Conservation (phyloP, 2,888 invertebrate species). For the Heteromyza rotundicornis region DNA sequence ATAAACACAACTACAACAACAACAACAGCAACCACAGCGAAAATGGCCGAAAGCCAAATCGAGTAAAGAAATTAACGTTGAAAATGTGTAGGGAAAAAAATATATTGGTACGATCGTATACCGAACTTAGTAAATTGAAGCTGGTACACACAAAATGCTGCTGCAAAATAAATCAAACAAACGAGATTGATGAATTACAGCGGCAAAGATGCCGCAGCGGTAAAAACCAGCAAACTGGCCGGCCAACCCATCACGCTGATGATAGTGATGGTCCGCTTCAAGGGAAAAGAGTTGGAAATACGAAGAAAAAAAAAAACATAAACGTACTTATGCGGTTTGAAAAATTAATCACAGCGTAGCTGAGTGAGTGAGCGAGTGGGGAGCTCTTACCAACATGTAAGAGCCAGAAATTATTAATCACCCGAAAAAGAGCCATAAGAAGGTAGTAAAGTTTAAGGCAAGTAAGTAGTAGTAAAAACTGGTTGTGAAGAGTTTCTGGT, state of each 20-base stretch:
- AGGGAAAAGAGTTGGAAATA: not conserved
- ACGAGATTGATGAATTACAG: conserved; percentile 31
- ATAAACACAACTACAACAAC: conserved; percentile 4
- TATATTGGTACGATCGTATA: not conserved
- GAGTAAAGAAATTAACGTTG: not conserved
- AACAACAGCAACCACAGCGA: conserved; percentile 3
- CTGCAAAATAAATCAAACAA: conserved; percentile 51
- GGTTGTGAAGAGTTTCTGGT: not conserved
- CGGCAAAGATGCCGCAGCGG: conserved; percentile 17
- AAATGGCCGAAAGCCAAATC: conserved; percentile 20
- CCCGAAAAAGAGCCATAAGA: no score
- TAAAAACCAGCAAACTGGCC: conserved; percentile 12
- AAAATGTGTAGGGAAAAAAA: not conserved
- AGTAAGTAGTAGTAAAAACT: no score
- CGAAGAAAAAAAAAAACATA: not conserved
- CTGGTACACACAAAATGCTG: conserved; percentile 24
- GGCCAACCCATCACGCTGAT: conserved; percentile 1
- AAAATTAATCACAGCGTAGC: not conserved
- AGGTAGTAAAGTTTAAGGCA: no score
- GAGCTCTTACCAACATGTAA: no score
- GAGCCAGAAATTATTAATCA: no score
- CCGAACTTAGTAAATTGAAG: conserved; percentile 36
- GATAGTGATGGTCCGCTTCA: not conserved
- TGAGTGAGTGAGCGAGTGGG: not conserved
- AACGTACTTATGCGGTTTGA: not conserved